Conservation (phyloP, 2,113 vertebrate genomes). For the Megalops atlanticus region DNA sequence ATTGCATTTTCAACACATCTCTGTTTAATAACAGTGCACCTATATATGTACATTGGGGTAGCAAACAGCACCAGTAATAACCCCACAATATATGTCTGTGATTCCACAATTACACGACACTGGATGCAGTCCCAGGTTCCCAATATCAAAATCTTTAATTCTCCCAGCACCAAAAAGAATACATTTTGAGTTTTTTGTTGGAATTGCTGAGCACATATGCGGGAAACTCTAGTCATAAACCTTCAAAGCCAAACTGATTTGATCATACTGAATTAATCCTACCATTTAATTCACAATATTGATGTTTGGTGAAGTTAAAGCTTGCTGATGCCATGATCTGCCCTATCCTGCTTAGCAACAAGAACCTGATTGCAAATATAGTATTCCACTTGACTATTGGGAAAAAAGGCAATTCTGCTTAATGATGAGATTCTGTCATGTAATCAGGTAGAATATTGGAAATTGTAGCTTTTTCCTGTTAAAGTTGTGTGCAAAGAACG, state of each 20-base stretch:
- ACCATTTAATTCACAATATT: neutral
- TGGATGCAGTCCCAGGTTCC: neutral
- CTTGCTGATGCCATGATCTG: neutral
- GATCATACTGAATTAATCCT: neutral
- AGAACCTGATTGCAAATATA: too few species aligned
- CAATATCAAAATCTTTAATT: neutral
- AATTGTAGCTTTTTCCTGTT: too few species aligned
- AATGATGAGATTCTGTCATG: too few species aligned
- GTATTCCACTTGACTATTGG: too few species aligned
- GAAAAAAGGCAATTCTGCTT: too few species aligned
- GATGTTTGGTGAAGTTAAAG: neutral
- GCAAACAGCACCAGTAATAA: conserved; percentile 9
- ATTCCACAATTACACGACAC: neutral
- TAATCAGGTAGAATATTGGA: too few species aligned
- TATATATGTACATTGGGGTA: neutral
- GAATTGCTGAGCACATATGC: neutral
- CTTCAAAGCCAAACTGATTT: neutral
- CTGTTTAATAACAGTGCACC: conserved; percentile 5
- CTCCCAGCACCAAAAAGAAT: neutral
- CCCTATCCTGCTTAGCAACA: neutral
- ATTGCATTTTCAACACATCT: conserved; percentile 23
- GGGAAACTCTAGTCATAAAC: neutral
- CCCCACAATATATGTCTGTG: neutral
- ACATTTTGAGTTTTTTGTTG: neutral
- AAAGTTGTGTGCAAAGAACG: neutral